Evolutionary conservation across 2,888 invertebrate species (phyloP).

Genomic region (Charanyca ferruginea): DNA sequence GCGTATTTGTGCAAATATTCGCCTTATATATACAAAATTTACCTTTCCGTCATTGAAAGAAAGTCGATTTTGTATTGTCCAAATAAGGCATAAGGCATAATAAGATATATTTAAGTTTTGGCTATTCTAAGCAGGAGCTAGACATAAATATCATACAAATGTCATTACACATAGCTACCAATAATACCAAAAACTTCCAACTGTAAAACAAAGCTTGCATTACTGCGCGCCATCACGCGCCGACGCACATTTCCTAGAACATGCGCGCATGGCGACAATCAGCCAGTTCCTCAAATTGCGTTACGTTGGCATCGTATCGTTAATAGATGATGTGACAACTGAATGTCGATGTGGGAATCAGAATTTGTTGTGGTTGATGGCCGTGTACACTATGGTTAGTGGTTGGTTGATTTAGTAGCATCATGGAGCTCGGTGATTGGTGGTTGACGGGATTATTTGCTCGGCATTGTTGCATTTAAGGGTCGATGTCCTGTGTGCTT

Average conservation of each 20-base stretch:
- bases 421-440: background rate
- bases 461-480: no score
- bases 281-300: conserved; percentile 56
- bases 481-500: no score
- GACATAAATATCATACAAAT: background rate
- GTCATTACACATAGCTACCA: conserved; percentile 8
- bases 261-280: conserved; percentile 40
- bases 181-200: conserved; percentile 39
- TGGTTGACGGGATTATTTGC: background rate
- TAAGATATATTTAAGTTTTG: no score
- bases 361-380: conserved; percentile 8
- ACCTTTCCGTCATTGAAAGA: no score
- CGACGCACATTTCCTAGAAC: conserved; percentile 62
- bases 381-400: conserved; percentile 17
- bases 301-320: conserved; percentile 36
- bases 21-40: no score
- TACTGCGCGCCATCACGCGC: conserved; percentile 62
- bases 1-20: no score
- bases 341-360: conserved; percentile 34
- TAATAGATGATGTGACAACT: conserved; percentile 43
- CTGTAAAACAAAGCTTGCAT: conserved; percentile 39
- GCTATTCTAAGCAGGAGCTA: conserved; percentile 7
- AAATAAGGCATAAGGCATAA: no score
- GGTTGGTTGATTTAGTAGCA: background rate
- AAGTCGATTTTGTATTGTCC: no score